Base-by-base conservation (phyloP, 1,140 invertebrate species). In the Laodelphax striatellus region DNA sequence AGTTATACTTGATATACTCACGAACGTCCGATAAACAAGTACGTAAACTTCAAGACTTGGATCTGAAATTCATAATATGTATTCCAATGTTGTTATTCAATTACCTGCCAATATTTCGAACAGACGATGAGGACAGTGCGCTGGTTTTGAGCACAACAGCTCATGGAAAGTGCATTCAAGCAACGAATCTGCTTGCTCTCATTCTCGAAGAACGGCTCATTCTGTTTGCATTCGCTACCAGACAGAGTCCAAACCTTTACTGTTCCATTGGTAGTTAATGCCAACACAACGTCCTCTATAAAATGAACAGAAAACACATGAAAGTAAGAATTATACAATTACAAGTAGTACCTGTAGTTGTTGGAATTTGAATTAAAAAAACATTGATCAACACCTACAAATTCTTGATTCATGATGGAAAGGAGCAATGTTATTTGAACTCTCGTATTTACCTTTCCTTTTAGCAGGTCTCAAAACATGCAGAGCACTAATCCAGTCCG, bases 221-320 rank as follows among this genome's bases (percentile, higher is more conserved):
- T 84, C 66, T 88, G 85, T 68, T 88, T 91, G 66, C 88, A 86
- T 71, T 98, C 94, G 62, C 87, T 83, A 5, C 92, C 92, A 38
- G 86, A 77, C 2, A 98, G 76, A 0, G 94, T 97, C 97, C 97
- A 99, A 0, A 98, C 90, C 78, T 98, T 99, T 5, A 99, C 92
- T 53, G 92, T 94, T 34, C 97, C 97, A 13, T 94, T 94, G 41
- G 95, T 94, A 10, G 95, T 96, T 50, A 98, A 82, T 16, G 92
- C 97, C 66, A 99, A 77, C 5, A 98, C 89, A 8, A 98, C 94
- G 76, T 98, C 96, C 77, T 97, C 16, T 50, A n/a, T 52, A 55
- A 34, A 54, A 43, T 16, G 55, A 58, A 38, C 24, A 28, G 24
- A 28, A 28, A 28, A 28, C 2, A 28, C 24, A 28, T 28, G 6